A percentile compares a stretch with the other conserved stretches of the same genome.
These are phyloP conservation scores for Parascotia fuliginaria DNA, from an alignment of 2,888 invertebrate species.

Conservation along the genomic window DNA sequence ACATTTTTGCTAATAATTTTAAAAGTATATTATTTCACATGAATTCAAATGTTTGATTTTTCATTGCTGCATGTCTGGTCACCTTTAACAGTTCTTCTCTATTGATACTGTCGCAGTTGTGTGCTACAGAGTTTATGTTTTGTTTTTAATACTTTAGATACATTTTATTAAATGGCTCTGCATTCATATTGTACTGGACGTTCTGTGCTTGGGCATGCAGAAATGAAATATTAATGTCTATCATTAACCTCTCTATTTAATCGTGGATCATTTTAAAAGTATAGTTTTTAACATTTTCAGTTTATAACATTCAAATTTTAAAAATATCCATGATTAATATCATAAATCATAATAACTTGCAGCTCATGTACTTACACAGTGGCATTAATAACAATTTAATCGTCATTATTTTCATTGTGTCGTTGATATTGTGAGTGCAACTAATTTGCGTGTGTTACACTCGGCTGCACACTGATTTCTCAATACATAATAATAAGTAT, in stretches of 20 bases:
- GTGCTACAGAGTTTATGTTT: slow-evolving; percentile 64
- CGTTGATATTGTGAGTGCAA: slow-evolving; percentile 40
- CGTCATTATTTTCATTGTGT: slow-evolving; percentile 44
- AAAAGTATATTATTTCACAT: slow-evolving; percentile 9
- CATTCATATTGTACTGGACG: slow-evolving; percentile 73
- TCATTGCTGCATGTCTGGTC: slow-evolving; percentile 85
- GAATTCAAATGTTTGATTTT: slow-evolving; percentile 42
- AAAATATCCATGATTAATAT: slow-evolving; percentile 65
- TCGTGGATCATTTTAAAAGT: slow-evolving; percentile 64
- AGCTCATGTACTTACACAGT: slow-evolving; percentile 71
- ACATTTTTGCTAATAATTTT: slow-evolving; percentile 17
- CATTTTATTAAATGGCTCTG: slow-evolving; percentile 62
- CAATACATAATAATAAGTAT: slow-evolving; percentile 31
- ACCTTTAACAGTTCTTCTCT: slow-evolving; percentile 66
- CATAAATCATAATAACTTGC: slow-evolving; percentile 74
- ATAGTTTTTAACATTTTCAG: background rate
- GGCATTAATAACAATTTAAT: slow-evolving; percentile 77
- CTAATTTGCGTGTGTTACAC: slow-evolving; percentile 61
- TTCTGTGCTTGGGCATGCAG: slow-evolving; percentile 85
- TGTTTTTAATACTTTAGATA: slow-evolving; percentile 54
- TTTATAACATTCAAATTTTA: slow-evolving; percentile 27
- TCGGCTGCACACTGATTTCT: slow-evolving; percentile 53
- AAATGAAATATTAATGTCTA: slow-evolving; percentile 73
- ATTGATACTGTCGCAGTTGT: slow-evolving; percentile 60
- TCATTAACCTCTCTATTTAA: slow-evolving; percentile 45